A percentile compares a stretch with the other conserved stretches of the same genome.
phyloP scores from a whole-genome alignment of 2,797 vertebrate species.

The Acomys russatus region DNA sequence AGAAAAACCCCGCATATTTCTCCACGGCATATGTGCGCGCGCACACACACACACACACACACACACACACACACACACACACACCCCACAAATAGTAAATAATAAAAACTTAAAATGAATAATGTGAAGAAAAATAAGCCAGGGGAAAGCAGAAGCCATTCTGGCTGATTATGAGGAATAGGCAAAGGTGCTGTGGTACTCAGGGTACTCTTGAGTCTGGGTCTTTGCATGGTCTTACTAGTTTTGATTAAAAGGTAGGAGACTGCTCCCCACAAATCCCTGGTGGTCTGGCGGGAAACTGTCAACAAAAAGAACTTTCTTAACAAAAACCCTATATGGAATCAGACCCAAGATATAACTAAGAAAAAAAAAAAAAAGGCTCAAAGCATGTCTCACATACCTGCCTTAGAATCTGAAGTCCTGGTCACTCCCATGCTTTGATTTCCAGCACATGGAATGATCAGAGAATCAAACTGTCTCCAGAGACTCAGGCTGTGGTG shows the following conservation, averaged over 20 bases:
- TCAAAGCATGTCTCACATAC: neutral
- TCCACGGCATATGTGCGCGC: neutral
- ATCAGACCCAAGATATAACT: neutral
- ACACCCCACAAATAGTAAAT: neutral
- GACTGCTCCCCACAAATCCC: neutral
- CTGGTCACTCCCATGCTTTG: neutral
- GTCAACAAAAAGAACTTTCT: neutral
- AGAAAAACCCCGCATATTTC: neutral
- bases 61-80: neutral
- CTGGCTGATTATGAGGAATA: neutral
- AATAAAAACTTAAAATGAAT: no score
- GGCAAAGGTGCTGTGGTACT: neutral
- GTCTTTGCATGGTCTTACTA: neutral
- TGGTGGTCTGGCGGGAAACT: neutral
- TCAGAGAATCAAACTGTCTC: neutral
- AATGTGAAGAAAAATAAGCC: neutral
- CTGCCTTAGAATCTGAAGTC: neutral
- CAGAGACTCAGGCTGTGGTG: neutral
- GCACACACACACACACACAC: neutral
- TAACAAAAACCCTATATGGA: neutral
- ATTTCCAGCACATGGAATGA: neutral
- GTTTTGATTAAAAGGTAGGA: neutral
- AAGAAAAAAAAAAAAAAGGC: neutral
- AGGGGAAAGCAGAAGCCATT: neutral
- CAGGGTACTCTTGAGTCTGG: neutral